Percentiles rank a stretch among this genome's conserved stretches.
Evolutionary conservation across 2,113 vertebrate genomes (phyloP).

Genomic region (Rhadina sibilatrix): DNA sequence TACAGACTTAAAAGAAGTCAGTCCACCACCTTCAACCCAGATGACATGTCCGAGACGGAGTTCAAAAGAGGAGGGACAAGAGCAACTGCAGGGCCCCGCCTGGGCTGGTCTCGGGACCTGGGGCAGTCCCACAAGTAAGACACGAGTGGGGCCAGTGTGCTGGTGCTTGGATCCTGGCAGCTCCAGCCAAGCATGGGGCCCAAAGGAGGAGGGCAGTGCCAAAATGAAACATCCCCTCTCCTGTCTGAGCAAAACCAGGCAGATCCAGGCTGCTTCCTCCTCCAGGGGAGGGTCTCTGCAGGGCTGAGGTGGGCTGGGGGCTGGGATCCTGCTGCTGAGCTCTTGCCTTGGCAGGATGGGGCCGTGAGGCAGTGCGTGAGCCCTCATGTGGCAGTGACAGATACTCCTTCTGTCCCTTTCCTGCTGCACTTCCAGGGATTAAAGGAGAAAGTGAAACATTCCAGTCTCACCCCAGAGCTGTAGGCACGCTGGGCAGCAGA

Average conservation of each 20-base stretch:
- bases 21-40: conserved; percentile 93
- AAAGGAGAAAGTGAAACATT: background rate
- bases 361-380: accelerated
- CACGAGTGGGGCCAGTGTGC: accelerated
- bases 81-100: conserved; percentile 90
- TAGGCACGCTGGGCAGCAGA: background rate
- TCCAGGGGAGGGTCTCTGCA: background rate
- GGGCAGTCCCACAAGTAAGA: conserved; percentile 86
- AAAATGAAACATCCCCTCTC: background rate
- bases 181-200: accelerated
- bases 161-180: accelerated
- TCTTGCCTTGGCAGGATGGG: accelerated
- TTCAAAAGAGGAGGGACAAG: conserved; percentile 94
- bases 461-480: background rate
- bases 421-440: background rate
- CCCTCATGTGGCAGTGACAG: background rate
- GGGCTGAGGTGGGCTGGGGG: background rate
- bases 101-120: conserved; percentile 96
- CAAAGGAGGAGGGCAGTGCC: background rate
- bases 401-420: background rate
- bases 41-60: conserved; percentile 87
- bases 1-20: conserved; percentile 91
- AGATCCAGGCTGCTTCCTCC: background rate
- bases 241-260: background rate
- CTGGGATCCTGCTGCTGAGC: background rate